Conservation (phyloP, 2,888 invertebrate species). For the Thymelicus sylvestris region DNA sequence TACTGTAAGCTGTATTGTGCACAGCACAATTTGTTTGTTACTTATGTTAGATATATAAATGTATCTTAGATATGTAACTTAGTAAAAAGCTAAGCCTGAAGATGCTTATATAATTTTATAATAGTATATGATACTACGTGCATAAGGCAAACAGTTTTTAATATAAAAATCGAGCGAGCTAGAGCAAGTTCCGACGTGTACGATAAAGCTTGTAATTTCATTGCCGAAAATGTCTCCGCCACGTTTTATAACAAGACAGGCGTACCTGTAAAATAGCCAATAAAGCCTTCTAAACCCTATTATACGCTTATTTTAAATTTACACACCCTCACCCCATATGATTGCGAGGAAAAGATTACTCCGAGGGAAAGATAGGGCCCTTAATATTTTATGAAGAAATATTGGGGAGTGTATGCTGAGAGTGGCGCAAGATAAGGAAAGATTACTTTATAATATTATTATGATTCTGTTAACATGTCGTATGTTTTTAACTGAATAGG, state of each 20-base stretch:
- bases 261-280: constrained; percentile 38
- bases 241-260: constrained; percentile 31
- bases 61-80: no score
- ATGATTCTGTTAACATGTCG: background rate
- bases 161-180: constrained; percentile 10
- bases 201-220: constrained; percentile 25
- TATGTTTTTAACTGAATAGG: background rate
- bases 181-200: constrained; percentile 11
- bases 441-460: background rate
- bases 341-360: constrained; percentile 68
- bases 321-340: constrained; percentile 59
- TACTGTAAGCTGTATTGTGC: no score
- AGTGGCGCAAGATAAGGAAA: background rate
- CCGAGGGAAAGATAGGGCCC: constrained; percentile 60
- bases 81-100: no score
- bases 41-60: no score
- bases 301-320: constrained; percentile 54
- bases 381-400: constrained; percentile 80
- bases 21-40: no score
- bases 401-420: constrained; percentile 50
- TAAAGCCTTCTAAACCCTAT: constrained; percentile 33
- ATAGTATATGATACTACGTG: background rate
- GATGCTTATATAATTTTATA: no score
- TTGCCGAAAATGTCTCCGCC: constrained; percentile 1
- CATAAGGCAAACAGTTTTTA: background rate